phyloP scores from a whole-genome alignment of 92 coral and sea anemone species.

The Palythoa grandis region DNA sequence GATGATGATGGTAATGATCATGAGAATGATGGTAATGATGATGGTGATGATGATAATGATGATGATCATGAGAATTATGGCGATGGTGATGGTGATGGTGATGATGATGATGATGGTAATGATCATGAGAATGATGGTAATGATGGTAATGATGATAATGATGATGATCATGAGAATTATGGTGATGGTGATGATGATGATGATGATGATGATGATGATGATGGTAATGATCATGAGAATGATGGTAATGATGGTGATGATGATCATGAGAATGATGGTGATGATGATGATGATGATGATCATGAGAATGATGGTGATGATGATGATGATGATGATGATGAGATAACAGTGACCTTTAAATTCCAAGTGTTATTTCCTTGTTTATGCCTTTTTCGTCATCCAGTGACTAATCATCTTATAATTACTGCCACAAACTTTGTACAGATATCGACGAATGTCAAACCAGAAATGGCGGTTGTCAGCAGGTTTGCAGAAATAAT shows the following conservation, averaged over 20 bases:
- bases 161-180: background rate
- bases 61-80: background rate
- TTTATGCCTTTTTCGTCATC: background rate
- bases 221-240: no score
- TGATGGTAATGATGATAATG: background rate
- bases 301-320: no score
- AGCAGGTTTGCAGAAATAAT: slow-evolving; percentile 87
- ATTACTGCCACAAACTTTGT: background rate
- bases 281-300: no score
- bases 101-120: background rate
- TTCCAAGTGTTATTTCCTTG: no score
- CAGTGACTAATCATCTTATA: background rate
- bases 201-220: background rate
- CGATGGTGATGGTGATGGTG: background rate
- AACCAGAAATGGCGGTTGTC: slow-evolving; percentile 83
- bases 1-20: background rate
- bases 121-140: background rate
- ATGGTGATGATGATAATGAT: no score
- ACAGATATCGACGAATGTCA: slow-evolving; percentile 89
- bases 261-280: background rate
- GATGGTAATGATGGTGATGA: background rate
- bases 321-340: background rate
- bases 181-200: background rate
- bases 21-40: no score
- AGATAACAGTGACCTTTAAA: background rate